Conservation (phyloP, 2,797 vertebrate genomes). For the Caiman crocodilus region DNA sequence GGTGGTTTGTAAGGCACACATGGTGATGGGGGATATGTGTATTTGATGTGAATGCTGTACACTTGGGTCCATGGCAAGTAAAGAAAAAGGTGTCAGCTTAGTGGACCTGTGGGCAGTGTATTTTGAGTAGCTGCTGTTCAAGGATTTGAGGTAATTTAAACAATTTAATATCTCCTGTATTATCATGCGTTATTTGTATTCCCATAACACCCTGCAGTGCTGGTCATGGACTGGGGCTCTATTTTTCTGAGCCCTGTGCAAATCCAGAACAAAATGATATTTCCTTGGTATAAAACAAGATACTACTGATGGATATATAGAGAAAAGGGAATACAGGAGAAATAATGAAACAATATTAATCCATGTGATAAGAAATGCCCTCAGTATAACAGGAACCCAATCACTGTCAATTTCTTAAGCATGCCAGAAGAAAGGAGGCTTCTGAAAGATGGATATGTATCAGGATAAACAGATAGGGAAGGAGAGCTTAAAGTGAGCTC, state of each 20-base stretch:
- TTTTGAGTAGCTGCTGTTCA: too few relatives aligned
- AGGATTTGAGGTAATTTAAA: too few relatives aligned
- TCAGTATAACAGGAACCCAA: too few relatives aligned
- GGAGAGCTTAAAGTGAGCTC: too few relatives aligned
- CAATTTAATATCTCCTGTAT: background rate
- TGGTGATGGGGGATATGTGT: too few relatives aligned
- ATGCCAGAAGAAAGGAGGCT: too few relatives aligned
- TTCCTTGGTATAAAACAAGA: conserved; percentile 6
- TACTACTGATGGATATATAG: background rate
- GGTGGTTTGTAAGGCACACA: too few relatives aligned
- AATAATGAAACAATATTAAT: background rate
- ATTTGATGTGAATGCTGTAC: too few relatives aligned
- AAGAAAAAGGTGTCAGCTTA: fast-evolving
- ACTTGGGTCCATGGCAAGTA: background rate
- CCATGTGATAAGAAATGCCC: too few relatives aligned
- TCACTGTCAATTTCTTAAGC: too few relatives aligned
- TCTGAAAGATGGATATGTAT: background rate
- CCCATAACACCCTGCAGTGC: fast-evolving
- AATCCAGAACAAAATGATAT: background rate
- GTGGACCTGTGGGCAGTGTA: background rate
- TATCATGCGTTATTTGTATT: fast-evolving
- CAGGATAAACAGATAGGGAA: background rate
- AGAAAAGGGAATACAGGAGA: background rate
- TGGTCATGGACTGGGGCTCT: background rate
- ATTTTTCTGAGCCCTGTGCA: background rate